These are phyloP conservation scores for Dinocampus coccinellae DNA, from an alignment of 2,888 invertebrate species.

Conservation along the genomic window DNA sequence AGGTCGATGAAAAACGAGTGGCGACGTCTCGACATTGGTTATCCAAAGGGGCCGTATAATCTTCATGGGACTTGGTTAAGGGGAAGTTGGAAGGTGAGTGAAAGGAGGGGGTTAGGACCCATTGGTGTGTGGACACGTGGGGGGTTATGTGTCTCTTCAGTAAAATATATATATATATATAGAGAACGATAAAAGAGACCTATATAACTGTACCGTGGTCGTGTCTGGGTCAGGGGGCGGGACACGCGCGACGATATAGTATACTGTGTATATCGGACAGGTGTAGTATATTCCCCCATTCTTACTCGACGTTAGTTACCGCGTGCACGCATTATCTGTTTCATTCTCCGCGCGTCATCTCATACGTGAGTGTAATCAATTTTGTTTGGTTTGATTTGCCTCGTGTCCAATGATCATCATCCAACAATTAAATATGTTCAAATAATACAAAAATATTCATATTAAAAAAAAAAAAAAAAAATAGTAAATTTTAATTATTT, in stretches of 20 bases:
- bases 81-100: not conserved
- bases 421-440: too few species aligned
- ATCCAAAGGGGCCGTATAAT: not conserved
- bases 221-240: constrained; percentile 74
- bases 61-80: not conserved
- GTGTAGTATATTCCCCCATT: constrained; percentile 69
- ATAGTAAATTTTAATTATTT: too few species aligned
- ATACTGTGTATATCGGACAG: constrained; percentile 69
- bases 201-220: constrained; percentile 71
- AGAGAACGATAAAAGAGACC: constrained; percentile 58
- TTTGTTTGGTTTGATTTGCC: not conserved
- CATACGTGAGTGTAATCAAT: constrained; percentile 1
- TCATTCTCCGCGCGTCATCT: constrained; percentile 4
- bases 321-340: constrained; percentile 53
- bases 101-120: constrained; percentile 26
- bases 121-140: constrained; percentile 21
- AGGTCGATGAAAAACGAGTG: constrained; percentile 35
- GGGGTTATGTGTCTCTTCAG: not conserved
- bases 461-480: too few species aligned
- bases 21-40: not conserved
- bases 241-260: constrained; percentile 64
- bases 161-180: constrained; percentile 2
- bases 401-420: not conserved
- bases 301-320: constrained; percentile 64
- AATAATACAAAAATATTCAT: too few species aligned